Base-by-base conservation (phyloP, 2,113 vertebrate genomes). In the Labeo rohita region DNA sequence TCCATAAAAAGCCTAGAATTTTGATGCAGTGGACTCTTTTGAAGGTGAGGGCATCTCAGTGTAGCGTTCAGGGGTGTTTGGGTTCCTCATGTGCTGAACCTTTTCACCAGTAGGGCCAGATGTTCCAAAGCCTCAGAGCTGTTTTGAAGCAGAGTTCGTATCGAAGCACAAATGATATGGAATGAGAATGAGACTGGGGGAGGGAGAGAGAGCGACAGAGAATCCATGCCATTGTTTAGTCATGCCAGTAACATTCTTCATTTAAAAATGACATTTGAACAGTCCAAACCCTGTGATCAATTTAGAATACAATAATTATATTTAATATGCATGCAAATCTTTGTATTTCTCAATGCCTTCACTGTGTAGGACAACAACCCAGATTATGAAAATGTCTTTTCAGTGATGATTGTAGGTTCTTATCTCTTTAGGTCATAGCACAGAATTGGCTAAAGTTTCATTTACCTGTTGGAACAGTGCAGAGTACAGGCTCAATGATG, bases 61-160 rank as follows among this genome's bases (percentile, higher is more conserved):
- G 4, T 18, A 61, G 10, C n/a, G 11, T 13, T 18, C 16, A 75
- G 12, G 43, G 21, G 23, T 68, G 39, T 63, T 65, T 84, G 34
- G 49, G 13, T 45, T 73, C 18, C 3, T 36, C 13, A 1, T 74
- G 36, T 61, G 52, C 6, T 80, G 87, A 93, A 93, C 93, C 93
- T 84, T 94, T 94, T 94, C 92, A 92, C 95, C 94, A 90, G 92
- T 87, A 89, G 93, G 90, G 89, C 94, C 94, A 95, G 93, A 93
- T 95, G 94, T 93, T 93, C 94, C 93, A 93, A 85, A 91, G 88
- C 90, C 90, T 87, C 87, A 39, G 28, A 28, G 74, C 83, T 82
- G 66, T 86, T 91, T 88, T 84, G 84, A 73, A 45, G 9, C 85
- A 72, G 84, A 70, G 79, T 86, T 92, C 89, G 84, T 85, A 91